phyloP scores from a whole-genome alignment of 2,888 invertebrate species.

The Conops quadrifasciatus region DNA sequence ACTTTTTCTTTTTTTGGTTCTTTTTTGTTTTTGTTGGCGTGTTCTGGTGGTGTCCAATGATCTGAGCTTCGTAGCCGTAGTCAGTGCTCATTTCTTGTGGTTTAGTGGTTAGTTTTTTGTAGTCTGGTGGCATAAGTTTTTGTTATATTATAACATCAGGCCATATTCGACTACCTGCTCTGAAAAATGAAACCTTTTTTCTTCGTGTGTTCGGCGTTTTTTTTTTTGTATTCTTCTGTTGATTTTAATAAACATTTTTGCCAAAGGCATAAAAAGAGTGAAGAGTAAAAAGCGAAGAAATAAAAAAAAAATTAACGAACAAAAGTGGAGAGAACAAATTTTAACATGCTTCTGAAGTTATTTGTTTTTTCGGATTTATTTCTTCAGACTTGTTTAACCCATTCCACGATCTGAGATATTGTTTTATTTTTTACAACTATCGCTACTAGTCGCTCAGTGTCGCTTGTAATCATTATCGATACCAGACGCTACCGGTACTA shows the following conservation, averaged over 20 bases:
- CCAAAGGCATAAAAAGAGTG: no score
- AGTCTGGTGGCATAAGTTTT: background rate
- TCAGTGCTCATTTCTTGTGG: background rate
- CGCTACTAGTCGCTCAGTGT: no score
- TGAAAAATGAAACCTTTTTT: slow-evolving; percentile 25
- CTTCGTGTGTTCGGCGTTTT: background rate
- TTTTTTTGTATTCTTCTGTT: background rate
- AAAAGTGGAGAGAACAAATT: background rate
- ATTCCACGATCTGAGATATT: no score
- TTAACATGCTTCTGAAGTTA: background rate
- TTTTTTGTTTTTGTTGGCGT: background rate
- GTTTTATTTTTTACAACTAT: no score
- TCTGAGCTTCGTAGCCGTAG: background rate
- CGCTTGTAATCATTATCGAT: no score
- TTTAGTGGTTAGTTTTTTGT: background rate
- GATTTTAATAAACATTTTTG: background rate
- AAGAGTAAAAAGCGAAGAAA: background rate
- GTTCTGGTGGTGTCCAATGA: background rate
- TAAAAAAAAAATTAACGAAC: slow-evolving; percentile 1
- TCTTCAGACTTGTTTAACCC: no score
- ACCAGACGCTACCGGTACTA: no score
- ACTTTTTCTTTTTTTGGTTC: background rate
- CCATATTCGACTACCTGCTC: slow-evolving; percentile 39
- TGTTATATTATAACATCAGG: slow-evolving; percentile 32
- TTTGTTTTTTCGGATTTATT: no score